Percentiles rank a stretch among this genome's conserved stretches.
Conservation (phyloP, 2,888 invertebrate genomes). For the Drosophila atripex region DNA sequence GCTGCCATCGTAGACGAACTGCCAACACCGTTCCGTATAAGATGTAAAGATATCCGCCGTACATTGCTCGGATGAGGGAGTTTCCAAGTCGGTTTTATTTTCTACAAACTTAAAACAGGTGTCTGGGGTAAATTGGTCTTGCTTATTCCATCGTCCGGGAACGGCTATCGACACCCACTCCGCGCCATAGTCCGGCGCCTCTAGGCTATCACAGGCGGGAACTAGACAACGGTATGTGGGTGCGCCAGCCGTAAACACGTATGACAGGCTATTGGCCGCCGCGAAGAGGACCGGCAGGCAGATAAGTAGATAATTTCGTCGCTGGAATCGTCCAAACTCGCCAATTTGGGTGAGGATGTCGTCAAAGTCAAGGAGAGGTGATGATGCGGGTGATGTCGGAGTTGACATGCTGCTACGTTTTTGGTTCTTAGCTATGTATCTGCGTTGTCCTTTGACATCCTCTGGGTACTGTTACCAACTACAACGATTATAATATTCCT, state of each 20-base stretch:
- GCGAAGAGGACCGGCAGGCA: conserved; percentile 87
- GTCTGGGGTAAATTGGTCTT: conserved; percentile 79
- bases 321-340: conserved; percentile 86
- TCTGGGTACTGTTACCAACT: background rate
- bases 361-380: conserved; percentile 86
- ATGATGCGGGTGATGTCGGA: background rate
- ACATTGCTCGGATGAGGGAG: conserved; percentile 31
- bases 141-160: conserved; percentile 81
- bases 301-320: conserved; percentile 85
- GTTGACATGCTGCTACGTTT: background rate
- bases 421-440: background rate
- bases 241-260: conserved; percentile 87
- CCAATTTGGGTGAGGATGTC: conserved; percentile 86
- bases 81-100: conserved; percentile 41
- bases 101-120: conserved; percentile 75
- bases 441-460: background rate
- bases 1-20: conserved; percentile 85
- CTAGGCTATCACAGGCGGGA: conserved; percentile 85
- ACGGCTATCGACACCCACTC: conserved; percentile 85
- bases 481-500: background rate
- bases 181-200: conserved; percentile 57
- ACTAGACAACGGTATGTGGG: conserved; percentile 86
- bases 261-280: conserved; percentile 86
- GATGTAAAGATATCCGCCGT: conserved; percentile 78
- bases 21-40: conserved; percentile 82